A percentile compares a stretch with the other conserved stretches of the same genome.
Conservation (phyloP, 2,888 invertebrate species). For the Scaptomyza polygonia region DNA sequence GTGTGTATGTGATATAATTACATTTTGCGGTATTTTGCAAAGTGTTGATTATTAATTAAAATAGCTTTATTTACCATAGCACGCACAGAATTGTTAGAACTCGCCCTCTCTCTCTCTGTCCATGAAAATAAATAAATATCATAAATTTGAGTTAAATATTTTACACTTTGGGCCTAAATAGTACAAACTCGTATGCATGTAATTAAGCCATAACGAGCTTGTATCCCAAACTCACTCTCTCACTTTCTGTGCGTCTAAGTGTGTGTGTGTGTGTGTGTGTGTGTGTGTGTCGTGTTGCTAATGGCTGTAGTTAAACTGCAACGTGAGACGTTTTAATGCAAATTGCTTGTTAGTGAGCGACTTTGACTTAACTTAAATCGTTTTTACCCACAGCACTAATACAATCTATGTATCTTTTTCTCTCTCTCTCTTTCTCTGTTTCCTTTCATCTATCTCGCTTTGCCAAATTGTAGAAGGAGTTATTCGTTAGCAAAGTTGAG, state of each 20-base stretch:
- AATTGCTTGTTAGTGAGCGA: conserved; percentile 43
- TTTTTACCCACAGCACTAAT: conserved; percentile 24
- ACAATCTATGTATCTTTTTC: not conserved
- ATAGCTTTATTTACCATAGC: conserved; percentile 67
- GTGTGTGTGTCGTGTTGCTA: conserved; percentile 45
- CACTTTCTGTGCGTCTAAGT: not conserved
- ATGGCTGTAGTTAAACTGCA: conserved; percentile 74
- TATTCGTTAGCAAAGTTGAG: conserved; percentile 91
- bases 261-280: conserved; percentile 17
- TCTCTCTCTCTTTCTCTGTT: conserved; percentile 3
- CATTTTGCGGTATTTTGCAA: conserved; percentile 74
- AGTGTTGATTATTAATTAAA: conserved; percentile 80
- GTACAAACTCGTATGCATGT: conserved; percentile 48
- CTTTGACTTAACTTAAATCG: conserved; percentile 30
- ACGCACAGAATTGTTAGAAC: conserved; percentile 19
- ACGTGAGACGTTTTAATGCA: conserved; percentile 65
- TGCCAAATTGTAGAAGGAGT: conserved; percentile 89
- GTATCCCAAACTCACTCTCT: not conserved
- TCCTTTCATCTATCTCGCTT: conserved; percentile 8
- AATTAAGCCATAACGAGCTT: conserved; percentile 65
- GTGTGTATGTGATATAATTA: conserved; percentile 58
- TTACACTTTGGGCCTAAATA: conserved; percentile 62
- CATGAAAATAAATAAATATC: conserved; percentile 18
- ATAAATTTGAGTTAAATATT: conserved; percentile 67
- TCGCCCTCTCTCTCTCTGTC: not conserved